Conservation (phyloP, 92 coral and sea anemone genomes). For the Heteractis magnifica region DNA sequence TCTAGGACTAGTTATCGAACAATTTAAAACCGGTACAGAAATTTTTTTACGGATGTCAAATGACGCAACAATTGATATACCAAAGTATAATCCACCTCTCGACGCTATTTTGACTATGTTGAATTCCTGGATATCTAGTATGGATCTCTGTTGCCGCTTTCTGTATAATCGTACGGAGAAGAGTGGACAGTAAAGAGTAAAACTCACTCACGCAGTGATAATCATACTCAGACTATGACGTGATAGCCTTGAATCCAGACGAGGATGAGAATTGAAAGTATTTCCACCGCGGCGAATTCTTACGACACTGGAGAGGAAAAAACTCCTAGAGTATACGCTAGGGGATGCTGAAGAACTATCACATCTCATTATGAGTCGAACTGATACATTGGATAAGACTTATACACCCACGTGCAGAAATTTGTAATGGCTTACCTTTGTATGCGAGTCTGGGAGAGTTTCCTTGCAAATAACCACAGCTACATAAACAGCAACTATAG, state of each 20-base stretch:
- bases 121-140: neutral
- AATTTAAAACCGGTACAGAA: neutral
- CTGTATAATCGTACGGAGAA: neutral
- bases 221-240: neutral
- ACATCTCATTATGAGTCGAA: neutral
- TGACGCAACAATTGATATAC: neutral
- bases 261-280: neutral
- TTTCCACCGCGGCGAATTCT: neutral
- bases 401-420: constrained; percentile 6
- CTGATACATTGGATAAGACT: neutral
- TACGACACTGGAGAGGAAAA: neutral
- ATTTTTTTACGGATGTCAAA: neutral
- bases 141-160: neutral
- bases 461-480: constrained; percentile 8
- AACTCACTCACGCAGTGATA: neutral
- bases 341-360: neutral
- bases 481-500: neutral
- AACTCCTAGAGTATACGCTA: neutral
- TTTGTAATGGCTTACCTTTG: neutral
- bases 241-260: neutral
- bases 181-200: neutral
- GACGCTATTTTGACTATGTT: neutral
- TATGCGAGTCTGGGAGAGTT: neutral
- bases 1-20: neutral
- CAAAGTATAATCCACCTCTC: neutral